These are phyloP conservation scores for Lacerta agilis DNA, from an alignment of 2,797 vertebrate species.

Conservation along the genomic window DNA sequence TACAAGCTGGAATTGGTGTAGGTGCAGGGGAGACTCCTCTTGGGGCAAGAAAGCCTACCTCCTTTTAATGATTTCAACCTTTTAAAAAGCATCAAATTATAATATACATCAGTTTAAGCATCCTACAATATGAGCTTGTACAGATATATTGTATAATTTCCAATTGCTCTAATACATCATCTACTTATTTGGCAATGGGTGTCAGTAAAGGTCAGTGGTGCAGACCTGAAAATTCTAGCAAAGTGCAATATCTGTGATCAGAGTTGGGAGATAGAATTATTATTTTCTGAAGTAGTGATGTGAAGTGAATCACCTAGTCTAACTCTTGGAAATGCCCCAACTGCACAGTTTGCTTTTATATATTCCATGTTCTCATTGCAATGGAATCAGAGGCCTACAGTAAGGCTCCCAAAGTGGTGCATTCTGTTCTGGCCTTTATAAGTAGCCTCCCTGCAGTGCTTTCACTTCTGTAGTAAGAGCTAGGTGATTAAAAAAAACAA, in stretches of 20 bases:
- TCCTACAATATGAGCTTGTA: not conserved
- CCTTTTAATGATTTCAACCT: not conserved
- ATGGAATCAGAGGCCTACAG: not conserved
- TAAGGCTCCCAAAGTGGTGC: not conserved
- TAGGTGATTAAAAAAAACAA: not conserved
- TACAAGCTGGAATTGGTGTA: not conserved
- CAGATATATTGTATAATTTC: not conserved
- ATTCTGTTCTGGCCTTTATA: not conserved
- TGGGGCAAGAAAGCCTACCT: not conserved
- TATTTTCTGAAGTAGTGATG: not conserved
- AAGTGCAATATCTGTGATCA: not conserved
- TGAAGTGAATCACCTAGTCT: not conserved
- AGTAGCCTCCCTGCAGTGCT: not conserved
- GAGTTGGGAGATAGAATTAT: not conserved
- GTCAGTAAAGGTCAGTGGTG: not conserved
- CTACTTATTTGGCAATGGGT: not conserved
- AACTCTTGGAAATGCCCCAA: not conserved
- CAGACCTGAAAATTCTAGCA: not conserved
- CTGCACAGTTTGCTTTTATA: not conserved
- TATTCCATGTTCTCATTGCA: not conserved
- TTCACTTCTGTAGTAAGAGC: not conserved
- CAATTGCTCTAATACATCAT: not conserved
- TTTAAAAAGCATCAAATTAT: not conserved
- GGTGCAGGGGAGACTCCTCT: not conserved
- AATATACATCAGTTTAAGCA: not conserved